Conservation (phyloP, 2,888 invertebrate species). For the Parnassius mnemosyne region DNA sequence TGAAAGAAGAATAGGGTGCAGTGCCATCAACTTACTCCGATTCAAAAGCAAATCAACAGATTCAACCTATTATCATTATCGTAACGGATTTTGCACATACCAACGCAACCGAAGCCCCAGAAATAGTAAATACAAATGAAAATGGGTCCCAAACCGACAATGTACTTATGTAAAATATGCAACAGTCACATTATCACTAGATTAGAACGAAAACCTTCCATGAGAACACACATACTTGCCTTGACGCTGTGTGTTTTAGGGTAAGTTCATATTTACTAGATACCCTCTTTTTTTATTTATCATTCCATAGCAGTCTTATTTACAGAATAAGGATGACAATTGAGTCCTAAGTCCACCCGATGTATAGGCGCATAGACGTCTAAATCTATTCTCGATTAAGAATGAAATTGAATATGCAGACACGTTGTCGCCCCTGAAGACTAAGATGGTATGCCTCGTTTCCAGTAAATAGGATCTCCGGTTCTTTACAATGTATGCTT, state of each 20-base stretch:
- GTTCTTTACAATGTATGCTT: no score
- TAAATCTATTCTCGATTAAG: no score
- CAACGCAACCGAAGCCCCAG: slow-evolving; percentile 30
- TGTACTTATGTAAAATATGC: slow-evolving; percentile 66
- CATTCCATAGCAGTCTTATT: neutral
- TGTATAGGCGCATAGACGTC: no score
- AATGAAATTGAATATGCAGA: no score
- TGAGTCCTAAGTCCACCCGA: no score
- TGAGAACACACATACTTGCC: slow-evolving; percentile 78
- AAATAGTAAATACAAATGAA: slow-evolving; percentile 35
- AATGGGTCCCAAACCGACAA: slow-evolving; percentile 46
- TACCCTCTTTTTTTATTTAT: neutral
- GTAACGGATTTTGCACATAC: slow-evolving; percentile 29
- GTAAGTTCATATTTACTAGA: slow-evolving; percentile 38
- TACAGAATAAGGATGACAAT: no score
- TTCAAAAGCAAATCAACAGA: slow-evolving; percentile 24
- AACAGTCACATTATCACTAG: slow-evolving; percentile 64
- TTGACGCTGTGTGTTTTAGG: slow-evolving; percentile 66
- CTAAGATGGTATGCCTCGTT: no score
- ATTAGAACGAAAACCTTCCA: slow-evolving; percentile 58
- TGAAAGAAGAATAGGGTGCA: slow-evolving; percentile 29
- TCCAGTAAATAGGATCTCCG: no score
- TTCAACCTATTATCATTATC: slow-evolving; percentile 18
- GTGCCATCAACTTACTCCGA: slow-evolving; percentile 42
- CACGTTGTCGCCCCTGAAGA: no score